Percentiles rank a stretch among this genome's conserved stretches.
Evolutionary conservation across 2,888 invertebrate genomes (phyloP).

Genomic region (Leptinotarsa tumamoca): DNA sequence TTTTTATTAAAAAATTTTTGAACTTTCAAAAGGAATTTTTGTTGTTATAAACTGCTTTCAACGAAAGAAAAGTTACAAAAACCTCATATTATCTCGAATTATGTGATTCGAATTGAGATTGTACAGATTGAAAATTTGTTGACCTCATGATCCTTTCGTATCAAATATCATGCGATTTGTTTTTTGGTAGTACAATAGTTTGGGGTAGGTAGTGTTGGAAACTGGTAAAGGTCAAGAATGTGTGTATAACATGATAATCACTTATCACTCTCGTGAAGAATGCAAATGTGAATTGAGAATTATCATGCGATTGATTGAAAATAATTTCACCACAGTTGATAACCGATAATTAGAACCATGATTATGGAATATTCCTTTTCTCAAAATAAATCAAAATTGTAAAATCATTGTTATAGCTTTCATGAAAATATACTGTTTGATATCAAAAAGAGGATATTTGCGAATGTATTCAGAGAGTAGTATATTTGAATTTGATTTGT

Average conservation of each 20-base stretch:
- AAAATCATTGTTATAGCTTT: neutral
- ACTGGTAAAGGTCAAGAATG: neutral
- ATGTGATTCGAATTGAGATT: too few relatives aligned
- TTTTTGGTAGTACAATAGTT: slow-evolving; percentile 1
- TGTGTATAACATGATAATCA: slow-evolving; percentile 2
- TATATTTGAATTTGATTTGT: too few relatives aligned
- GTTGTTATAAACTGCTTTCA: too few relatives aligned
- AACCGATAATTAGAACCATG: neutral
- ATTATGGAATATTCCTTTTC: neutral
- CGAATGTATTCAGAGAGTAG: too few relatives aligned
- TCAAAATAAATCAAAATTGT: neutral
- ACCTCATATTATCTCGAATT: too few relatives aligned
- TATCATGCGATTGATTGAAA: slow-evolving; percentile 3
- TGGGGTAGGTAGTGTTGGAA: slow-evolving; percentile 3
- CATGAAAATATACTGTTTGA: too few relatives aligned
- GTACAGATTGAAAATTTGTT: neutral
- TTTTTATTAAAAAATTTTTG: too few relatives aligned
- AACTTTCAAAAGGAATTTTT: too few relatives aligned
- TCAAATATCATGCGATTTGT: neutral
- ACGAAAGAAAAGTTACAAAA: too few relatives aligned
- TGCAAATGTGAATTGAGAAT: neutral
- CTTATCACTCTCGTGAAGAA: slow-evolving; percentile 14
- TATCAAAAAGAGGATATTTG: too few relatives aligned
- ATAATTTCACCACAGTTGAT: neutral
- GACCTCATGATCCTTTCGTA: neutral